These are phyloP conservation scores for Andricus curvator DNA, from an alignment of 2,888 invertebrate species.

Conservation along the genomic window DNA sequence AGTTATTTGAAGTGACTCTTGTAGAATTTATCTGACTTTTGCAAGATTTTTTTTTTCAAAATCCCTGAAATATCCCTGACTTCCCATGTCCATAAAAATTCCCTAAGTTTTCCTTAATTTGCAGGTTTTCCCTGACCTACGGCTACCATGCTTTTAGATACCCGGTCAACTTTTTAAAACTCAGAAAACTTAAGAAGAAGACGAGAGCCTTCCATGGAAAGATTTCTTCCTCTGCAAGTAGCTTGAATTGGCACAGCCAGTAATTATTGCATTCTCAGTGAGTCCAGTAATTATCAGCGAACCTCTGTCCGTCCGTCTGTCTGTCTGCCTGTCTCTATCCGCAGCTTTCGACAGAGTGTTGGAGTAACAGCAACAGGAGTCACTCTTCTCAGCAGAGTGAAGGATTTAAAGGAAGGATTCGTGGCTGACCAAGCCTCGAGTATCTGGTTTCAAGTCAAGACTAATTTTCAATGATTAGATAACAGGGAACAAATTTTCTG, in stretches of 20 bases:
- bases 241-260: conserved; percentile 69
- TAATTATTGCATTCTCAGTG: conserved; percentile 66
- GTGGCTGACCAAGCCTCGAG: not conserved
- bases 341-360: not conserved
- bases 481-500: too few relatives aligned
- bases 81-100: too few relatives aligned
- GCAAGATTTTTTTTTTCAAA: too few relatives aligned
- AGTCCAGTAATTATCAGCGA: conserved; percentile 59
- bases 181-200: not conserved
- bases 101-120: too few relatives aligned
- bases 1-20: too few relatives aligned
- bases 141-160: too few relatives aligned
- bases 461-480: too few relatives aligned
- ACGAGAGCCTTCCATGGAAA: not conserved
- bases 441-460: not conserved
- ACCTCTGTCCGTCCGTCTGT: conserved; percentile 60
- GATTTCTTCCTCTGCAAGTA: conserved; percentile 54
- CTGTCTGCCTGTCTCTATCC: conserved; percentile 46
- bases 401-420: not conserved
- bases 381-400: conserved; percentile 10
- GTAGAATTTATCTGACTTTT: too few relatives aligned
- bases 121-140: too few relatives aligned
- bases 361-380: conserved; percentile 26
- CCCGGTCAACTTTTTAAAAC: too few relatives aligned
- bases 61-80: too few relatives aligned